Evolutionary conservation across 2,113 vertebrate species (phyloP).

Genomic region (Elgaria multicarinata): DNA sequence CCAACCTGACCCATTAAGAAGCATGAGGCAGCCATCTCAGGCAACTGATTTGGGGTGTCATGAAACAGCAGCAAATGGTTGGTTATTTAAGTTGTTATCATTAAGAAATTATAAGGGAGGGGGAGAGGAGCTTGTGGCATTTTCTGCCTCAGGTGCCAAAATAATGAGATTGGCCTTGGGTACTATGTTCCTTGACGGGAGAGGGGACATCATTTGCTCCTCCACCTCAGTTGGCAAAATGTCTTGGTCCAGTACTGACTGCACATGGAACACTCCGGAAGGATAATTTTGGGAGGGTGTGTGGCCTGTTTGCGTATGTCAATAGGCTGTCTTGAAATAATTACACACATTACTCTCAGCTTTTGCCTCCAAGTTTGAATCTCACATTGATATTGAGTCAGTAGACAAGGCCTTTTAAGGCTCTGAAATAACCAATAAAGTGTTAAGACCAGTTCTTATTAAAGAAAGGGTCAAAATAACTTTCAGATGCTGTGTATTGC

Average conservation of each 20-base stretch:
- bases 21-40: background rate
- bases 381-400: background rate
- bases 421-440: background rate
- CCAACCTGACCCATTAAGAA: background rate
- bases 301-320: slow-evolving; percentile 21
- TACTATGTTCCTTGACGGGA: background rate
- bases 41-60: background rate
- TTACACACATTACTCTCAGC: background rate
- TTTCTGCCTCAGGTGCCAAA: background rate
- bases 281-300: background rate
- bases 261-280: background rate
- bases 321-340: slow-evolving; percentile 23
- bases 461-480: slow-evolving; percentile 41
- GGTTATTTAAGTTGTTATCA: background rate
- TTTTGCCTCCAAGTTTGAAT: background rate
- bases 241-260: background rate
- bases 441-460: slow-evolving; percentile 29
- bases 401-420: slow-evolving; percentile 33
- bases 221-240: background rate
- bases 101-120: too few relatives aligned
- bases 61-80: too few relatives aligned
- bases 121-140: background rate
- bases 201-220: background rate
- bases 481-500: slow-evolving; percentile 37
- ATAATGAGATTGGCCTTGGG: background rate